phyloP scores from a whole-genome alignment of 2,888 invertebrate species.

The Agrochola lychnidis region DNA sequence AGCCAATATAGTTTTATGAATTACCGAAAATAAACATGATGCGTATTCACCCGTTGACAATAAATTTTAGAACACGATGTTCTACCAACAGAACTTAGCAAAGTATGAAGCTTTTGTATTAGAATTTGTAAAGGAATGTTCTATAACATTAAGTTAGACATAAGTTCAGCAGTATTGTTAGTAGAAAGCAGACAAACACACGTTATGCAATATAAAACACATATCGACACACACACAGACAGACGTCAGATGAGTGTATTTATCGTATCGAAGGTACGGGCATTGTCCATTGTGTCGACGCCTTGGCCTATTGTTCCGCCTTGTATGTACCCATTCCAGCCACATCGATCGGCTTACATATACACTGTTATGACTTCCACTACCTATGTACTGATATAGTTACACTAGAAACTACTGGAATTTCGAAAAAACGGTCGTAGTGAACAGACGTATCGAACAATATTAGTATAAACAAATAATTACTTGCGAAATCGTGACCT shows the following conservation, averaged over 20 bases:
- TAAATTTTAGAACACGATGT: slow-evolving; percentile 6
- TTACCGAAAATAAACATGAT: slow-evolving; percentile 59
- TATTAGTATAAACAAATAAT: too few species aligned
- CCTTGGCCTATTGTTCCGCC: slow-evolving; percentile 85
- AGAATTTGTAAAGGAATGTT: slow-evolving; percentile 49
- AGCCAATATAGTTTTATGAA: slow-evolving; percentile 67
- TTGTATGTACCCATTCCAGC: slow-evolving; percentile 77
- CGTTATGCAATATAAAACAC: slow-evolving; percentile 80
- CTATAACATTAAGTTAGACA: slow-evolving; percentile 42
- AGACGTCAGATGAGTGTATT: slow-evolving; percentile 83
- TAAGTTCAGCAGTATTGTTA: slow-evolving; percentile 61
- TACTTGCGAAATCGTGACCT: too few species aligned
- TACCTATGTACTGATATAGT: slow-evolving; percentile 72
- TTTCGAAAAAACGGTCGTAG: too few species aligned
- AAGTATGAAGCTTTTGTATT: slow-evolving; percentile 41
- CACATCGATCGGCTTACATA: slow-evolving; percentile 82
- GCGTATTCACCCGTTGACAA: slow-evolving; percentile 32
- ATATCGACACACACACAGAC: slow-evolving; percentile 79
- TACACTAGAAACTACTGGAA: slow-evolving; percentile 69
- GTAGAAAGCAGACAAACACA: slow-evolving; percentile 64
- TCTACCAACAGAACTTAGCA: slow-evolving; percentile 15
- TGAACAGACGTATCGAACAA: too few species aligned
- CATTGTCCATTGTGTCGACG: slow-evolving; percentile 89
- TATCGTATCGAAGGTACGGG: slow-evolving; percentile 83
- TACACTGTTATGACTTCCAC: slow-evolving; percentile 81